phyloP scores from a whole-genome alignment of 2,888 invertebrate genomes.

The Entomobrya proxima region DNA sequence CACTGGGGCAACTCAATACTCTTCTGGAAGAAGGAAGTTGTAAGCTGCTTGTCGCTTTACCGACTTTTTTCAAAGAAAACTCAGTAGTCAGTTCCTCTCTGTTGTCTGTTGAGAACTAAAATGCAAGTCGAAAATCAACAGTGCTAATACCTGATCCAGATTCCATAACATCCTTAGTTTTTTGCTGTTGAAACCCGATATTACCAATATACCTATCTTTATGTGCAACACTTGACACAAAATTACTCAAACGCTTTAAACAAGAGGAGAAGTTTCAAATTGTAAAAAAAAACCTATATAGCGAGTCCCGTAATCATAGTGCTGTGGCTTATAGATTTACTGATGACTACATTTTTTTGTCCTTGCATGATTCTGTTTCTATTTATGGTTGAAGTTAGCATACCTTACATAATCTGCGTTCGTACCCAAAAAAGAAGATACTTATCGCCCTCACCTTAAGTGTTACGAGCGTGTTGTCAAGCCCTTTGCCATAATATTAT shows the following conservation, averaged over 20 bases:
- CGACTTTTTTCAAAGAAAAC: neutral
- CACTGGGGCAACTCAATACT: slow-evolving; percentile 12
- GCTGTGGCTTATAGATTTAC: neutral
- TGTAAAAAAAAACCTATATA: neutral
- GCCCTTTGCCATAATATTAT: neutral
- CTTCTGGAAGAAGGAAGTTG: neutral
- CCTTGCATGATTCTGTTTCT: slow-evolving; percentile 26
- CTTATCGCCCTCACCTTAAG: slow-evolving; percentile 5
- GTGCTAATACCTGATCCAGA: slow-evolving; percentile 53
- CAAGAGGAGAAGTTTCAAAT: slow-evolving; percentile 12
- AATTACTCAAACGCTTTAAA: neutral
- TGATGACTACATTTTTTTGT: neutral
- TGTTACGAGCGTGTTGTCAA: neutral
- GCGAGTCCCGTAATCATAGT: neutral
- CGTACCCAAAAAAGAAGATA: slow-evolving; percentile 25
- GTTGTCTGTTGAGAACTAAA: slow-evolving; percentile 43
- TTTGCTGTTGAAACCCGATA: slow-evolving; percentile 31
- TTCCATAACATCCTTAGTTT: neutral
- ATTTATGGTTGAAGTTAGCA: slow-evolving; percentile 41
- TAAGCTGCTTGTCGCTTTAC: neutral
- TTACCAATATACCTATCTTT: neutral
- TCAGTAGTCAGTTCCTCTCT: slow-evolving; percentile 28
- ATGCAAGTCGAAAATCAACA: slow-evolving; percentile 24
- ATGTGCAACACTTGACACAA: slow-evolving; percentile 37
- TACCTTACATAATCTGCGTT: slow-evolving; percentile 30